phyloP scores from a whole-genome alignment of 2,113 vertebrate species.

The Edolisoma coerulescens region DNA sequence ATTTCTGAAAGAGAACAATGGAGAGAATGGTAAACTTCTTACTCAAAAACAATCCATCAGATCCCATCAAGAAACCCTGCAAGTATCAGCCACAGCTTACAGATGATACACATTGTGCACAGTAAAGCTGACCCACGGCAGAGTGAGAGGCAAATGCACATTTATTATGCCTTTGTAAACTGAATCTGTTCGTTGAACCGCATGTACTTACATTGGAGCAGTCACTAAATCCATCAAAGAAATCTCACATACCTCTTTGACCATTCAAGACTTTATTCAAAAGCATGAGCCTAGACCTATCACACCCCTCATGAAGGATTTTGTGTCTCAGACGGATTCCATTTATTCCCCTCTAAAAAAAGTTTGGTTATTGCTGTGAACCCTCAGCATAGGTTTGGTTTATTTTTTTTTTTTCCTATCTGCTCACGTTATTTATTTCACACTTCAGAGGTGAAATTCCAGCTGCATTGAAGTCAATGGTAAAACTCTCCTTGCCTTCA shows the following conservation, averaged over 20 bases:
- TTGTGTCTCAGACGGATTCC: not conserved
- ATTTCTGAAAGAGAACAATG: slow-evolving; percentile 79
- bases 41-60: not conserved
- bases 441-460: not conserved
- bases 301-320: not conserved
- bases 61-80: not conserved
- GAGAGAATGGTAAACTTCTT: slow-evolving; percentile 13
- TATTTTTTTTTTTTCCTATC: not conserved
- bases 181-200: not conserved
- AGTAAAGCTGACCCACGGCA: not conserved
- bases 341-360: not conserved
- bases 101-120: not conserved
- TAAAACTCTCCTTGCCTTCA: slow-evolving; percentile 7
- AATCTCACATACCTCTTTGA: not conserved
- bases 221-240: not conserved
- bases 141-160: not conserved
- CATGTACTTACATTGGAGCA: not conserved
- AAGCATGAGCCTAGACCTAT: not conserved
- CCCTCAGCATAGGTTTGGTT: not conserved
- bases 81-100: not conserved
- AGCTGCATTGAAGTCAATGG: not conserved
- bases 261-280: not conserved
- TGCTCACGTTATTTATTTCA: not conserved
- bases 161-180: slow-evolving; percentile 1
- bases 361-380: not conserved